Percentiles rank a stretch among this genome's conserved stretches.
Conservation (phyloP, 2,888 invertebrate genomes). For the Plagodis pulveraria region DNA sequence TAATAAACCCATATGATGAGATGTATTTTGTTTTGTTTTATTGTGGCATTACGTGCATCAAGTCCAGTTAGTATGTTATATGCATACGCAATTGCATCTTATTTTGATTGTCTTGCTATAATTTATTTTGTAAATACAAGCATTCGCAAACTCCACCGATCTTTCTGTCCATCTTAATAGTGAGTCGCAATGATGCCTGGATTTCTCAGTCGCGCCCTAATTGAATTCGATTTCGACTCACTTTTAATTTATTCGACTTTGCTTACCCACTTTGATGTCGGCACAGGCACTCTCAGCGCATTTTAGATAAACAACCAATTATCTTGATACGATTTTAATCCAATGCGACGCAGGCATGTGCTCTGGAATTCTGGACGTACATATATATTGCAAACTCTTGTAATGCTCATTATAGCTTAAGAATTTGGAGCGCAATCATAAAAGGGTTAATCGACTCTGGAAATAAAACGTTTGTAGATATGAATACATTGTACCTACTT, state of each 20-base stretch:
- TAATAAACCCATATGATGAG: no score
- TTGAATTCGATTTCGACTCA: slow-evolving; percentile 75
- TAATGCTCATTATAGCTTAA: slow-evolving; percentile 37
- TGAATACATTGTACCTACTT: neutral
- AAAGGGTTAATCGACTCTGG: slow-evolving; percentile 14
- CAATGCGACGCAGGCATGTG: slow-evolving; percentile 49
- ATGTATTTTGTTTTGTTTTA: no score
- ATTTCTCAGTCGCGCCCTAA: slow-evolving; percentile 69
- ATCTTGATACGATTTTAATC: slow-evolving; percentile 70
- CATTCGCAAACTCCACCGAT: neutral
- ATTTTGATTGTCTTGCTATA: no score
- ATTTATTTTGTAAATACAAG: slow-evolving; percentile 21
- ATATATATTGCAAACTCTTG: slow-evolving; percentile 40
- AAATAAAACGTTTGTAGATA: slow-evolving; percentile 17
- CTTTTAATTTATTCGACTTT: slow-evolving; percentile 79
- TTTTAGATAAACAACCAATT: slow-evolving; percentile 80
- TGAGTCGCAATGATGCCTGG: slow-evolving; percentile 37
- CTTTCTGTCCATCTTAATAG: no score
- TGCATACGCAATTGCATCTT: no score
- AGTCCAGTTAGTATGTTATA: no score
- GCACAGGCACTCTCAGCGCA: slow-evolving; percentile 57
- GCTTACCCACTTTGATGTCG: slow-evolving; percentile 71
- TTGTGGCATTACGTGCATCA: no score
- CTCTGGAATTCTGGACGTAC: slow-evolving; percentile 48
- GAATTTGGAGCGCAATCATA: slow-evolving; percentile 26